Conservation (phyloP, 2,888 invertebrate species). For the Syritta pipiens region DNA sequence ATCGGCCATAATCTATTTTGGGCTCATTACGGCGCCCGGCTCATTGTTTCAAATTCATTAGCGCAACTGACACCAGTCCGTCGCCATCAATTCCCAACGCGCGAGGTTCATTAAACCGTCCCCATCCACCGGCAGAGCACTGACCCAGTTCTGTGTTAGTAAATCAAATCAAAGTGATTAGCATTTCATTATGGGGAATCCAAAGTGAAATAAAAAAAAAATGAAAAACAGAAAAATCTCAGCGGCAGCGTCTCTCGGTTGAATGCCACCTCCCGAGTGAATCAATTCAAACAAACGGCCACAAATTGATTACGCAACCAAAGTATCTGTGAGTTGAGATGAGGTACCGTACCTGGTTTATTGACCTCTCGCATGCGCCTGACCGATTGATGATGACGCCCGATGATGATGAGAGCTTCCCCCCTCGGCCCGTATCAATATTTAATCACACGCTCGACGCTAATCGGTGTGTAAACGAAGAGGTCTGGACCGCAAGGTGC, state of each 20-base stretch:
- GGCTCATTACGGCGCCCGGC: background rate
- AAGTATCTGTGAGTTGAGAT: conserved; percentile 7
- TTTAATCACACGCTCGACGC: conserved; percentile 32
- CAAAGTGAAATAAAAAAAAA: conserved; percentile 9
- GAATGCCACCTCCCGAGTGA: background rate
- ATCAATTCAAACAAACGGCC: conserved; percentile 39
- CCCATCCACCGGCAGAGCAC: background rate
- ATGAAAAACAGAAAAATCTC: background rate
- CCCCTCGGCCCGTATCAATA: conserved; percentile 6
- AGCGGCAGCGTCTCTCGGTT: background rate
- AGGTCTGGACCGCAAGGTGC: conserved; percentile 42
- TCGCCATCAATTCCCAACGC: background rate
- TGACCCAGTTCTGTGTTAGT: conserved; percentile 40
- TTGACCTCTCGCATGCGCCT: conserved; percentile 31
- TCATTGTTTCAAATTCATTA: conserved; percentile 16
- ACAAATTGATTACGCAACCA: conserved; percentile 57
- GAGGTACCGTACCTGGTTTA: conserved; percentile 43
- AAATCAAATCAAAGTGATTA: conserved; percentile 47
- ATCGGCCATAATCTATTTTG: background rate
- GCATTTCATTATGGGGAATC: conserved; percentile 33
- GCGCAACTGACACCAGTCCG: conserved; percentile 14
- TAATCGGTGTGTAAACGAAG: conserved; percentile 53
- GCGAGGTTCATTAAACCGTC: conserved; percentile 13
- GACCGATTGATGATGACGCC: conserved; percentile 9
- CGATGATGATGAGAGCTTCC: too few species aligned